Percentiles rank a stretch among this genome's conserved stretches.
phyloP scores from a whole-genome alignment of 2,888 invertebrate genomes.

The Thymelicus acteon region DNA sequence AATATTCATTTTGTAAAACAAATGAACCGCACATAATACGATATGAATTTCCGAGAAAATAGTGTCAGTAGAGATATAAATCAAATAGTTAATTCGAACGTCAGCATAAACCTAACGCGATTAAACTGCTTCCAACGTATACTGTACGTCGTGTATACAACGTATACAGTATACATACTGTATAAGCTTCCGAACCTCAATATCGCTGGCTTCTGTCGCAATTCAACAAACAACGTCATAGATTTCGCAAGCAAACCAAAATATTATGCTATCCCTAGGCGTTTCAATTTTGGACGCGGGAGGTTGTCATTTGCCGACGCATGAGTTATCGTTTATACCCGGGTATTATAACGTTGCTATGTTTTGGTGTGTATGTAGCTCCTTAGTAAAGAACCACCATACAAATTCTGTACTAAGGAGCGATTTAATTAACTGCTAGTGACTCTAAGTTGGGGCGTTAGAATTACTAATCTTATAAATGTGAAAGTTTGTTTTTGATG shows the following conservation, averaged over 20 bases:
- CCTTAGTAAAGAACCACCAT: too few relatives aligned
- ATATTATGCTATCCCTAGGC: constrained; percentile 41
- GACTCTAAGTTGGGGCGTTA: too few relatives aligned
- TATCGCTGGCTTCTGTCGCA: constrained; percentile 41
- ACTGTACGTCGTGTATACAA: background rate
- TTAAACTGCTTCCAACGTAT: constrained; percentile 16
- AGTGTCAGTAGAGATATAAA: background rate
- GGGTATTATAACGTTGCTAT: constrained; percentile 50
- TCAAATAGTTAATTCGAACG: background rate
- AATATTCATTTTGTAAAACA: too few relatives aligned
- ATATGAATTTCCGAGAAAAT: too few relatives aligned
- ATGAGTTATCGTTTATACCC: constrained; percentile 53
- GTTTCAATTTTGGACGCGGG: constrained; percentile 47
- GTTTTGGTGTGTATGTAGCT: too few relatives aligned
- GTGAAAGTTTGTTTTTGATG: too few relatives aligned
- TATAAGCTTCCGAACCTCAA: constrained; percentile 41
- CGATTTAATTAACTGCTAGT: too few relatives aligned
- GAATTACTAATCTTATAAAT: too few relatives aligned
- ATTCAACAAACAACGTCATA: constrained; percentile 49
- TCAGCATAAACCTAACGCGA: background rate
- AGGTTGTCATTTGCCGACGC: constrained; percentile 48
- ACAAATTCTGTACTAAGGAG: too few relatives aligned
- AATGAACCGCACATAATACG: too few relatives aligned
- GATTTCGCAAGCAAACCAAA: constrained; percentile 49
- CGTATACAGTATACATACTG: too few relatives aligned